Base-by-base conservation (phyloP, 2,888 invertebrate genomes). In the Tipula unca region DNA sequence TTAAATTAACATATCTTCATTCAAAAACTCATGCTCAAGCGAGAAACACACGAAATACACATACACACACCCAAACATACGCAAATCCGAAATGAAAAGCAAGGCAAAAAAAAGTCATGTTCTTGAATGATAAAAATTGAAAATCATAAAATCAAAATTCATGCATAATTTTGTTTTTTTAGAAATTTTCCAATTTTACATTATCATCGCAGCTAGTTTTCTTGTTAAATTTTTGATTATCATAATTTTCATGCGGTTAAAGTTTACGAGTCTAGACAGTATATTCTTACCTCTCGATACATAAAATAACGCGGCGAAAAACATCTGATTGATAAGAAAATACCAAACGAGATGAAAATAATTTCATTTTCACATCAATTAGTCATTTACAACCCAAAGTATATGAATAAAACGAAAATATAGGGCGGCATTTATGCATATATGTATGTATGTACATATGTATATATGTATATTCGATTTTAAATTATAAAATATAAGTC, bases 181-280 rank as follows among this genome's bases (percentile, higher is more conserved):
- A n/a, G 5, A 54, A 54, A 54, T 54, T 54, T 54, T 54, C 17
- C 69, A 10, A 69, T 69, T 69, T 69, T 25, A 69, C 69, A 69
- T 69, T 69, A 69, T 69, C 69, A 69, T 69, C 69, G n/a, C n/a
- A 69, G 69, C 69, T 69, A 69, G 69, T 69, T 69, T 69, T 69
- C 69, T 69, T 69, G 69, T 69, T 69, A 69, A 69, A 69, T 25
- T 69, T 69, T 69, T 69, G 69, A 25, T 69, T 69, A 69, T 69
- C 69, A 69, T 69, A 69, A 69, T 69, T 69, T 69, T 69, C 69
- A 69, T 69, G 69, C 69, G 69, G 69, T 69, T 69, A 69, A 69
- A 25, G 69, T 69, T 69, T 69, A 69, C 69, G 69, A 69, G 69
- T 69, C 69, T 69, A 69, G 69, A 69, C 69, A 69, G 20, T 69